phyloP scores from a whole-genome alignment of 2,797 vertebrate species.

The Cryptoblepharus egeriae region DNA sequence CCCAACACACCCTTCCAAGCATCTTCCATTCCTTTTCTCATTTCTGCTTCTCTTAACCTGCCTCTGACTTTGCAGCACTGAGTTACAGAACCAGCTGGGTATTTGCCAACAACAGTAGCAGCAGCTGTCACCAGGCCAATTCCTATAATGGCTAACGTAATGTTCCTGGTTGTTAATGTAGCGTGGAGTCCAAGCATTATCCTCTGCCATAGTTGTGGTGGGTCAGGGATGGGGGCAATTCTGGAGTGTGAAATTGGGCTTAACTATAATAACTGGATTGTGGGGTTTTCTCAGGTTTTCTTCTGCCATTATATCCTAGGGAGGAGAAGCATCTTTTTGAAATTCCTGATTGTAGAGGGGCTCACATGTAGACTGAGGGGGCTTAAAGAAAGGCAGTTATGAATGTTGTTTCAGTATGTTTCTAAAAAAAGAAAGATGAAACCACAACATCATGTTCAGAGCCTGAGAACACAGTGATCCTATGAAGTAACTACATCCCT shows the following conservation, averaged over 20 bases:
- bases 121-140: conserved; percentile 30
- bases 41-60: conserved; percentile 45
- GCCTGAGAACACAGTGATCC: not conserved
- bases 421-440: not conserved
- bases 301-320: not conserved
- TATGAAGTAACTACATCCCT: not conserved
- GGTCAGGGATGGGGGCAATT: not conserved
- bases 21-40: not conserved
- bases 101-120: conserved; percentile 35
- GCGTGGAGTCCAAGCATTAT: not conserved
- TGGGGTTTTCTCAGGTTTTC: not conserved
- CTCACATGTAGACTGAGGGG: not conserved
- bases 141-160: rapidly evolving
- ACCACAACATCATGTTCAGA: not conserved
- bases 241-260: not conserved
- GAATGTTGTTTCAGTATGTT: not conserved
- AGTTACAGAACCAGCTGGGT: conserved; percentile 58
- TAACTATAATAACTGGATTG: not conserved
- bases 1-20: not conserved
- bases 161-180: rapidly evolving
- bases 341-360: not conserved
- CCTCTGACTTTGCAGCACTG: conserved; percentile 60
- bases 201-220: not conserved
- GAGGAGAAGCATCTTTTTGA: not conserved
- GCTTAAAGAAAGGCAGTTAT: not conserved